These are phyloP conservation scores for Rhopilema esculentum DNA, from an alignment of 30 jellyfish, hydroid and myxozoan species.

Conservation along the genomic window DNA sequence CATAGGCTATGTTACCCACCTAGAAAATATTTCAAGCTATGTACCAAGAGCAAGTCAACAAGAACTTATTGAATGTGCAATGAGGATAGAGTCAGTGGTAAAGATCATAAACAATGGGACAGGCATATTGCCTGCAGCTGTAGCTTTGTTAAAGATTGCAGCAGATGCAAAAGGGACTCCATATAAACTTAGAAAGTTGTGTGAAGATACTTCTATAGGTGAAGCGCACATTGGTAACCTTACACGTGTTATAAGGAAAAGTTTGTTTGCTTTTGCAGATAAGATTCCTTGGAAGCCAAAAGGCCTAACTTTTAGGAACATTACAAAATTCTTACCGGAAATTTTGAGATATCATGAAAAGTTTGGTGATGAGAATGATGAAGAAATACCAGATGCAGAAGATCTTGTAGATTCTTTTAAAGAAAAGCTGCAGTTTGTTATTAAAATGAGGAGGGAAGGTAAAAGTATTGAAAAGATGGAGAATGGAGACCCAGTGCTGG, in stretches of 20 bases:
- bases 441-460: background rate
- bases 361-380: conserved; percentile 26
- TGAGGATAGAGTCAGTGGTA: conserved; percentile 35
- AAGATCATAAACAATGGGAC: background rate
- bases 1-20: background rate
- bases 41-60: background rate
- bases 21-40: background rate
- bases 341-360: conserved; percentile 19
- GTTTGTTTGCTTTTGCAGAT: conserved; percentile 23
- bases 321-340: conserved; percentile 49
- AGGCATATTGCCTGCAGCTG: conserved; percentile 23
- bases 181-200: conserved; percentile 1
- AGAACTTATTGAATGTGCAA: conserved; percentile 24
- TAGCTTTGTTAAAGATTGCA: conserved; percentile 35
- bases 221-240: background rate
- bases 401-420: background rate
- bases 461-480: background rate
- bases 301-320: conserved; percentile 2
- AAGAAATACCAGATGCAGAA: background rate
- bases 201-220: conserved; percentile 9
- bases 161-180: conserved; percentile 1
- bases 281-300: conserved; percentile 69
- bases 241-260: background rate
- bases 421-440: conserved; percentile 19
- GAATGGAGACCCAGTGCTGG: conserved; percentile 4